Evolutionary conservation across 2,888 invertebrate genomes (phyloP).

Genomic region (Agrilus biguttatus): DNA sequence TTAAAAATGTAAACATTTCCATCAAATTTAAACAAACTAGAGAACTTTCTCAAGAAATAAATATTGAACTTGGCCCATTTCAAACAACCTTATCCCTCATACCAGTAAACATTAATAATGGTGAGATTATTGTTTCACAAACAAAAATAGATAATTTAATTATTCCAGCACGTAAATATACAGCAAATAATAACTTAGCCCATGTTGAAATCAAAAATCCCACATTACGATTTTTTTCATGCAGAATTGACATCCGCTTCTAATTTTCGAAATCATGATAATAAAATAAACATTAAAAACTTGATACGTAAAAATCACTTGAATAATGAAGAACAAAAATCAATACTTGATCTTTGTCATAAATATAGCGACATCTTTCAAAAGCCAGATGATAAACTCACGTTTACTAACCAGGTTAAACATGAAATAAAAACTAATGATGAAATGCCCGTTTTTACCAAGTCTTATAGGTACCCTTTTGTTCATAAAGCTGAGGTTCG

Average conservation of each 20-base stretch:
- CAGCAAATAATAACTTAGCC: no score
- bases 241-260: neutral
- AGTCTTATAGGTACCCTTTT: conserved; percentile 14
- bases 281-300: conserved; percentile 1
- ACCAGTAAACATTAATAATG: no score
- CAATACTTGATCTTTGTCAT: conserved; percentile 4
- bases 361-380: conserved; percentile 9
- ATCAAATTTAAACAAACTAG: no score
- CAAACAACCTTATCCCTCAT: no score
- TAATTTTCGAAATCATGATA: neutral
- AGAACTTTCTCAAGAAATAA: no score
- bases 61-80: no score
- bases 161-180: no score
- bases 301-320: conserved; percentile 7
- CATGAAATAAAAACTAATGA: conserved; percentile 9
- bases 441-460: conserved; percentile 10
- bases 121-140: no score
- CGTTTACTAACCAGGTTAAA: conserved; percentile 11
- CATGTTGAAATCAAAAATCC: no score
- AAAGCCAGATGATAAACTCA: conserved; percentile 3
- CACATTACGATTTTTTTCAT: neutral
- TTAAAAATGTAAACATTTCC: no score
- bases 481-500: conserved; percentile 14
- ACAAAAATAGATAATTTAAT: no score
- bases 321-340: conserved; percentile 9